Evolutionary conservation across 2,797 vertebrate genomes (phyloP), one percentile per base, ranked within the genome.

Genomic region (Acipenser transmontanus): DNA sequence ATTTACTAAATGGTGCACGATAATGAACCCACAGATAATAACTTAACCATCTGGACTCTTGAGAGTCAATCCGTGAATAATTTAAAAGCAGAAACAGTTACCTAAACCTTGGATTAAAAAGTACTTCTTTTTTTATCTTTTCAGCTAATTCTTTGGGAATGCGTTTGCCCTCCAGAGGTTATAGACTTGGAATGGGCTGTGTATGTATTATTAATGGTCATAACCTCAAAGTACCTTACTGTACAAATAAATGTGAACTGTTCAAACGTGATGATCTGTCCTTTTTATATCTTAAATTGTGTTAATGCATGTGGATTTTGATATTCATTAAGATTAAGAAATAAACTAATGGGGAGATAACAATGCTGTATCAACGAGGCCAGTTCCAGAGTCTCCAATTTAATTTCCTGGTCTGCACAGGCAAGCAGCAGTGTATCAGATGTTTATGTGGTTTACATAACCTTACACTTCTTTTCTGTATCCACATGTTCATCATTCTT

Each of bases 11-110:
- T 34, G 34, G 34, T 34, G 34, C 34, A 34, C 34, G 34, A 34
- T 34, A 34, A 34, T 62, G 7, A 54, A 59, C 64, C 61, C 51
- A 60, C 7, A 70, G 56, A 17, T 52, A 56, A 67, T 61, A 67
- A 56, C 54, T 66, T 72, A 72, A 68, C 57, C 64, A 63, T 52
- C 11, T 50, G 34, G 67, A 63, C 63, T 68, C 49, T 70, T 69
- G 61, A 34, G 68, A 69, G 64, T 54, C 62, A 65, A 50, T n/a
- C 34, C 63, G 74, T 76, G 62, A 71, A 73, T 72, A 68, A 74
- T 76, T 67, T 68, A 72, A 48, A 68, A 60, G 60, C 49, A 69
- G 59, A 63, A 11, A 63, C 12, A 60, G 69, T 76, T 69, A 68
- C 59, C 69, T 69, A 68, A 74, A 74, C 49, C 65, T 20, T 66